Evolutionary conservation across 92 coral and sea anemone genomes (phyloP).

Genomic region (Ricordea florida): DNA sequence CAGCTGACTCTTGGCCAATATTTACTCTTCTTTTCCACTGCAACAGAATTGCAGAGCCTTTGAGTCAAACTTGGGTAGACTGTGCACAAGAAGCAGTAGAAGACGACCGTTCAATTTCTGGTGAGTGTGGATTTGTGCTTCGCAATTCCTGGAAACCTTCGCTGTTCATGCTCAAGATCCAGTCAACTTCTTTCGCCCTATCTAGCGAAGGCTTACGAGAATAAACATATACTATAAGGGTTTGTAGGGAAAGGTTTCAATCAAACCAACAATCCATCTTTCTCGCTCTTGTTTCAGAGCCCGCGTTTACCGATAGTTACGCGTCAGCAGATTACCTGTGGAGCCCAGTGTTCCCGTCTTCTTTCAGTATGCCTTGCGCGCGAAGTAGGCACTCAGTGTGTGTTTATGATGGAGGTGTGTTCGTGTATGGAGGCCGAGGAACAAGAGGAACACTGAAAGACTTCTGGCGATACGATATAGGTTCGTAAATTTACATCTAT

Average conservation of each 20-base stretch:
- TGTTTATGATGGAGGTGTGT: constrained; percentile 79
- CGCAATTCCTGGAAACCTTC: too few relatives aligned
- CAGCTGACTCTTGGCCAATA: too few relatives aligned
- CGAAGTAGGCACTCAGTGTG: constrained; percentile 92
- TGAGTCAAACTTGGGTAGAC: constrained; percentile 71
- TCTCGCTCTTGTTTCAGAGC: neutral
- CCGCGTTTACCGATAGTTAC: constrained; percentile 61
- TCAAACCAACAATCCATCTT: neutral
- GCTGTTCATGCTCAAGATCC: too few relatives aligned
- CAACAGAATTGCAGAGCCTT: constrained; percentile 47
- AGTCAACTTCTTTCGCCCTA: too few relatives aligned
- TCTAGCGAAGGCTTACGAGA: too few relatives aligned
- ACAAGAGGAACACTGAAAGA: constrained; percentile 89
- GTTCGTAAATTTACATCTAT: too few relatives aligned
- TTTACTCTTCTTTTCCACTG: too few relatives aligned
- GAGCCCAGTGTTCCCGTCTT: constrained; percentile 93
- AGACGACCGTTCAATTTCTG: neutral
- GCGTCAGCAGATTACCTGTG: constrained; percentile 84
- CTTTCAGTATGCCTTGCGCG: constrained; percentile 80
- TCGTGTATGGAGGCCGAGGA: constrained; percentile 92
- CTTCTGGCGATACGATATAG: constrained; percentile 96
- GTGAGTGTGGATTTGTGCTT: too few relatives aligned
- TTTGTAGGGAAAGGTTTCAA: neutral
- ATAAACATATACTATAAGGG: neutral
- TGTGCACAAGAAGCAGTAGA: constrained; percentile 10